These are phyloP conservation scores for Trogon melanurus DNA, from an alignment of 2,113 vertebrate genomes.

Conservation along the genomic window DNA sequence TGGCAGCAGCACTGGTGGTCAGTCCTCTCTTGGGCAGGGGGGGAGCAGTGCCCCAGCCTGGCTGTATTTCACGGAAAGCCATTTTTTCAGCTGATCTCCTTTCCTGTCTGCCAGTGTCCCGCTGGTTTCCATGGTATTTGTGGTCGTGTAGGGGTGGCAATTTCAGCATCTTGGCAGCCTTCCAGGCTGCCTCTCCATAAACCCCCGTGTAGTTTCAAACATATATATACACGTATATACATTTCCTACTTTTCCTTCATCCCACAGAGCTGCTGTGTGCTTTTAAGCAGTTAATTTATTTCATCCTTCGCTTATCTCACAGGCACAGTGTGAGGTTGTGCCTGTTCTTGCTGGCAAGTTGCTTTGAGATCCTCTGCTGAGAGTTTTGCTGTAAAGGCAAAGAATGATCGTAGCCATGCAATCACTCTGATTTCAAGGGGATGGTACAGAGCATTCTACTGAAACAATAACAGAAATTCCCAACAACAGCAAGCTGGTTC, in stretches of 20 bases:
- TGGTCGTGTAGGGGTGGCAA: conserved; percentile 35
- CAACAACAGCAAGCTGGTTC: not conserved
- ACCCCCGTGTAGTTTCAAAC: not conserved
- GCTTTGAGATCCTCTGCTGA: conserved; percentile 34
- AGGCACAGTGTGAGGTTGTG: conserved; percentile 8
- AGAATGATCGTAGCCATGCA: not conserved
- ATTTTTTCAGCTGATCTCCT: conserved; percentile 23
- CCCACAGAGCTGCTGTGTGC: conserved; percentile 20
- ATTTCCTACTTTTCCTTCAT: conserved; percentile 31
- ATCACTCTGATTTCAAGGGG: not conserved
- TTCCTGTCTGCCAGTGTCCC: conserved; percentile 4
- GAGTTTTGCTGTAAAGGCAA: not conserved
- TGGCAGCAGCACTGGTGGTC: not conserved
- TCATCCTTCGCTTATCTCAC: conserved; percentile 30
- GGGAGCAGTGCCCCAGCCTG: not conserved
- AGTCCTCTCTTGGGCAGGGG: not conserved
- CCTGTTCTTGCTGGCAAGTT: not conserved
- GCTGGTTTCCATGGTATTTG: conserved; percentile 57
- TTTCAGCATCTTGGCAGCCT: conserved; percentile 43
- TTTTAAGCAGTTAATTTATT: conserved; percentile 45
- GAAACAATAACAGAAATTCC: not conserved
- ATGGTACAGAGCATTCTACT: not conserved
- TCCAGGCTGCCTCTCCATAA: conserved; percentile 47
- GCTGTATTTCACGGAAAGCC: not conserved
- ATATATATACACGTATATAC: not conserved